Evolutionary conservation across 2,888 invertebrate genomes (phyloP).

Genomic region (Pyrrhia umbra): DNA sequence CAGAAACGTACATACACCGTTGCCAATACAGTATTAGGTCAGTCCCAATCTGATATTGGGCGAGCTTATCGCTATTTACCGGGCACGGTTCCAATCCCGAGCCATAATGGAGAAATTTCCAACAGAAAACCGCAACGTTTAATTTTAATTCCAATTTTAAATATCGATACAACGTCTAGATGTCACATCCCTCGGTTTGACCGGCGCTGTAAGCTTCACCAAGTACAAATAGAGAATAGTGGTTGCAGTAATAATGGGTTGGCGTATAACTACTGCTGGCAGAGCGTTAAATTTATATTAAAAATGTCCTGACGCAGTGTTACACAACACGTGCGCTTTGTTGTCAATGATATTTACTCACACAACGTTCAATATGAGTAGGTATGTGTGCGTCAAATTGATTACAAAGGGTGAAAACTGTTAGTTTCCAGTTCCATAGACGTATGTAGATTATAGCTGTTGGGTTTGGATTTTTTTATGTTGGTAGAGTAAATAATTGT

Average conservation of each 20-base stretch:
- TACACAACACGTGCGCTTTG: constrained; percentile 46
- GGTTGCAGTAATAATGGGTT: constrained; percentile 80
- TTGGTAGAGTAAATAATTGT: constrained; percentile 37
- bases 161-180: constrained; percentile 58
- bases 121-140: constrained; percentile 56
- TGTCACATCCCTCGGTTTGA: constrained; percentile 69
- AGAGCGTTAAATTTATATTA: constrained; percentile 84
- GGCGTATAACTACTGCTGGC: constrained; percentile 70
- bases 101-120: constrained; percentile 50
- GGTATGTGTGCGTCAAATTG: constrained; percentile 38
- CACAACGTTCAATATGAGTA: constrained; percentile 8
- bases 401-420: constrained; percentile 38
- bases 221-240: constrained; percentile 84
- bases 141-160: constrained; percentile 57
- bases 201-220: constrained; percentile 76
- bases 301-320: constrained; percentile 66
- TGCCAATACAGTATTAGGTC: constrained; percentile 58
- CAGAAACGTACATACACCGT: constrained; percentile 37
- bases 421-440: constrained; percentile 25
- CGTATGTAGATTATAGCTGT: too few species aligned
- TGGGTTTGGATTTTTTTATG: too few species aligned
- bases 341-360: constrained; percentile 36
- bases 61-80: constrained; percentile 50
- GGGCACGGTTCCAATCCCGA: constrained; percentile 52
- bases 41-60: constrained; percentile 56